These are phyloP conservation scores for Chromoteleia sp. DNA, from an alignment of 2,888 invertebrate species.

Conservation along the genomic window DNA sequence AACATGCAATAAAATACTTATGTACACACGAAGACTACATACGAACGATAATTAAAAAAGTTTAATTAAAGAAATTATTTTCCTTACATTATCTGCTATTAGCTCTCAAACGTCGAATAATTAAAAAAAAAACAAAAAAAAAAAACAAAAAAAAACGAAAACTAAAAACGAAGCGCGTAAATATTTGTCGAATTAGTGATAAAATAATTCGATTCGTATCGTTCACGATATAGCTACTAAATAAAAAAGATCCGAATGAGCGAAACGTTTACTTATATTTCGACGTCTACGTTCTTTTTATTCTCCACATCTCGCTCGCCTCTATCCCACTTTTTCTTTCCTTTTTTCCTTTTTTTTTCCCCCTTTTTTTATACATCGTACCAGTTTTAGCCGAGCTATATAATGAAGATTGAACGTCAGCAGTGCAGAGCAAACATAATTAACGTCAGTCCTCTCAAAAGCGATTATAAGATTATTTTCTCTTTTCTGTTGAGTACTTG, in stretches of 20 bases:
- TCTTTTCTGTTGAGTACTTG: conserved; percentile 59
- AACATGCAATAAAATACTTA: too few relatives aligned
- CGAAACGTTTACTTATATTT: conserved; percentile 44
- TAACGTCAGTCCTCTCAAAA: conserved; percentile 72
- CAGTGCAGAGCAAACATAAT: conserved; percentile 76
- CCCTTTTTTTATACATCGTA: conserved; percentile 29
- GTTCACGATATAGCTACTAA: too few relatives aligned
- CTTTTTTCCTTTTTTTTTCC: not conserved
- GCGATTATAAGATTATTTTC: conserved; percentile 73
- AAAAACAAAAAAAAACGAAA: too few relatives aligned
- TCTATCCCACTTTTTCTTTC: conserved; percentile 20
- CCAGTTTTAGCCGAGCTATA: conserved; percentile 56
- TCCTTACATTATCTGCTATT: too few relatives aligned
- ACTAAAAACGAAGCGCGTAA: too few relatives aligned
- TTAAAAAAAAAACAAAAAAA: too few relatives aligned
- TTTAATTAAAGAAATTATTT: too few relatives aligned
- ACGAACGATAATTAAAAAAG: too few relatives aligned
- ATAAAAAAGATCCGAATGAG: not conserved
- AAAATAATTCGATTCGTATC: conserved; percentile 5
- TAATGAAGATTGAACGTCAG: conserved; percentile 77
- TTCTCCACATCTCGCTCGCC: conserved; percentile 36
- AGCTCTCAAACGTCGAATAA: too few relatives aligned
- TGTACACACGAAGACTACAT: too few relatives aligned
- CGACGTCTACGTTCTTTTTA: conserved; percentile 15
- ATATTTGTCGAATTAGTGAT: conserved; percentile 20